phyloP scores from a whole-genome alignment of 92 coral and sea anemone species.

The Micromussa lordhowensis region DNA sequence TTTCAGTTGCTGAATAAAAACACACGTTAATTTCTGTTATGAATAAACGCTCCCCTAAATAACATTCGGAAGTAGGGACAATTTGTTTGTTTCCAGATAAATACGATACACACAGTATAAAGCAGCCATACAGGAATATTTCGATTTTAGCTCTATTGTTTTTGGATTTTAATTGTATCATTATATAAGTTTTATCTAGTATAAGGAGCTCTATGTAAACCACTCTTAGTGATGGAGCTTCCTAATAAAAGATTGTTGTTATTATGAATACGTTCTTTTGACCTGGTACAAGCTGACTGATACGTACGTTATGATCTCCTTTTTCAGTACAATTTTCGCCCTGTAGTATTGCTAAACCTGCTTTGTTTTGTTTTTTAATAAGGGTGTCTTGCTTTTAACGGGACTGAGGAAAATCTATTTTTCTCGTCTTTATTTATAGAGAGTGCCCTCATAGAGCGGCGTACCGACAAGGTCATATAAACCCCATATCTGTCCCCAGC shows the following conservation, averaged over 20 bases:
- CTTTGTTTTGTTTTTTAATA: not conserved
- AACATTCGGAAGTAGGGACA: not conserved
- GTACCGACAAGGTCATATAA: constrained; percentile 35
- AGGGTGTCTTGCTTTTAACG: not conserved
- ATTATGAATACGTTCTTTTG: too few relatives aligned
- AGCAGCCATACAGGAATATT: not conserved
- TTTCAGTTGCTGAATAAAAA: not conserved
- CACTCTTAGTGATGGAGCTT: too few relatives aligned
- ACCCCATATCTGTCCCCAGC: constrained; percentile 5
- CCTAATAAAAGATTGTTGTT: too few relatives aligned
- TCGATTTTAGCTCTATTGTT: too few relatives aligned
- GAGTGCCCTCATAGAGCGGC: constrained; percentile 39
- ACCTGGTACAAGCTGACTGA: not conserved
- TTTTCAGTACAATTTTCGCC: not conserved
- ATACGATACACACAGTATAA: not conserved
- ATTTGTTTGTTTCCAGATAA: not conserved
- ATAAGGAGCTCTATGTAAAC: too few relatives aligned
- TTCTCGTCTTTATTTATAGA: constrained; percentile 8
- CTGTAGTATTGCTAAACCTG: not conserved
- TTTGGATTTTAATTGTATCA: too few relatives aligned
- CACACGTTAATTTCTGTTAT: not conserved
- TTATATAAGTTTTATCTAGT: too few relatives aligned
- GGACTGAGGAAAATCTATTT: not conserved
- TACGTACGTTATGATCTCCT: not conserved
- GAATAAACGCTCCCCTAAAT: not conserved